Evolutionary conservation across 2,888 invertebrate genomes (phyloP), one percentile per base, ranked within the genome.

Genomic region (Drosophila phalerata): DNA sequence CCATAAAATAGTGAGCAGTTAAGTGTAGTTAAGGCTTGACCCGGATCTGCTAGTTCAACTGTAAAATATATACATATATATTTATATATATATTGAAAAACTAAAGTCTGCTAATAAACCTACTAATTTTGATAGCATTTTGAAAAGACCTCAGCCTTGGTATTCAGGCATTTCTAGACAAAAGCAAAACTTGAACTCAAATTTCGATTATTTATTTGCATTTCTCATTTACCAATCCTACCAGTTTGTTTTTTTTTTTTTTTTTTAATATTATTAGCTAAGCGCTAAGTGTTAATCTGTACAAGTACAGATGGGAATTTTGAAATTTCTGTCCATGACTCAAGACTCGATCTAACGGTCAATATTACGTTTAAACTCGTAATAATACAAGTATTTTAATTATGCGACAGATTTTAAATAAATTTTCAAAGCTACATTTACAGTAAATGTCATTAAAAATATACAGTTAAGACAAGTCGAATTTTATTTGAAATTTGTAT

Each of bases 181-280:
- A 56, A 53, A 38, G 28, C 32, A 74, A 19, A 60, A 63, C 48
- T 58, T 67, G 69, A 79, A 76, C 72, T 72, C 61, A 72, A 56
- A 79, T 75, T 63, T 69, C 60, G 51, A 66, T 67, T 78, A 48
- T 79, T 70, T 79, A 78, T 78, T 78, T 69, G 72, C 69, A 58
- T 66, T 72, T 76, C 69, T 72, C 69, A 78, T 78, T 68, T 77
- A 64, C 60, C 74, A 62, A 57, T 57, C 22, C 38, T 63, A 55
- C 55, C 37, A 30, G 52, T 60, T 25, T n/a, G n/a, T n/a, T 45
- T 30, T 10, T 45, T 51, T 43, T 42, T 34, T 40, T 58, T 45
- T 42, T 49, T 22, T 22, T 22, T 22, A 22, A 22, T 3, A 4
- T 42, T 61, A 63, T 79, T 80, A 80, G 77, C 81, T 73, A 69